Conservation (phyloP, 2,888 invertebrate species). For the Exephanes ischioxanthus region DNA sequence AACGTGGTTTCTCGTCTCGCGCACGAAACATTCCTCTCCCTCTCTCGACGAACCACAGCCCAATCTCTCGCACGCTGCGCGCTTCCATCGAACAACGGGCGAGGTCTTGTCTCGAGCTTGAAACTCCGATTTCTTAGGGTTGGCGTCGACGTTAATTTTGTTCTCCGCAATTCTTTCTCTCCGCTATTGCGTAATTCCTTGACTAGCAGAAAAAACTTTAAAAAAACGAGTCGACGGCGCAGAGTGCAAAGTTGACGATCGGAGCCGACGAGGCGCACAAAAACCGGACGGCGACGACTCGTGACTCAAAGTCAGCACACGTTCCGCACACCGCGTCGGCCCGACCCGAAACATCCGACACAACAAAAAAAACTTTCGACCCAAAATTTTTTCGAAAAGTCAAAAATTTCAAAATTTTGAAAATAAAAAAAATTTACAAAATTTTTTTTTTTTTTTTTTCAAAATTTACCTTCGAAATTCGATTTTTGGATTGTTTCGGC, state of each 20-base stretch:
- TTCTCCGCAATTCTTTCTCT: background rate
- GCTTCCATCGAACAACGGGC: background rate
- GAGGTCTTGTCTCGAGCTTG: background rate
- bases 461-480: too few relatives aligned
- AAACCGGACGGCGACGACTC: background rate
- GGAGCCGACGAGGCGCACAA: too few relatives aligned
- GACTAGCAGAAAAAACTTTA: background rate
- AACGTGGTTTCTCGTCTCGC: background rate
- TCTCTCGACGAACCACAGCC: background rate
- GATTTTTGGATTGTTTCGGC: too few relatives aligned
- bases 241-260: slow-evolving; percentile 16
- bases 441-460: background rate
- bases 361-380: too few relatives aligned
- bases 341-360: too few relatives aligned
- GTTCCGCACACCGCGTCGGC: too few relatives aligned
- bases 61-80: slow-evolving; percentile 17
- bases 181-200: background rate
- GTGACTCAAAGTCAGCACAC: background rate
- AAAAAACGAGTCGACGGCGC: background rate
- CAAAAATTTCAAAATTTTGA: background rate
- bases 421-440: background rate
- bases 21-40: background rate
- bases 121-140: background rate
- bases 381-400: background rate
- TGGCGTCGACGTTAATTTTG: background rate